A percentile compares a stretch with the other conserved stretches of the same genome.
These are phyloP conservation scores for Eolophus roseicapilla DNA, from an alignment of 2,113 vertebrate species.

Conservation along the genomic window DNA sequence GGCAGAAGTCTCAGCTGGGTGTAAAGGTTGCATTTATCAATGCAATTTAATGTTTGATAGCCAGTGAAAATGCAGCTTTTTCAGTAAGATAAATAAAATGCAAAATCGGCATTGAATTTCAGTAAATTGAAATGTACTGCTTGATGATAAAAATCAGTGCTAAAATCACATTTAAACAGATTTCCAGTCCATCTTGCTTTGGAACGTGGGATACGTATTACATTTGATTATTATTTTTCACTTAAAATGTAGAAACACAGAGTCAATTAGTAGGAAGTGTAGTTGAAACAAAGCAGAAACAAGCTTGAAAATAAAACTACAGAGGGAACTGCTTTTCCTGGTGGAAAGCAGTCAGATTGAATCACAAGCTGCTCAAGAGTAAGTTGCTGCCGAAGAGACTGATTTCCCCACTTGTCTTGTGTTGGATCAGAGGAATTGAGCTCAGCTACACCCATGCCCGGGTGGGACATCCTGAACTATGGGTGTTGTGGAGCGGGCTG, in stretches of 20 bases:
- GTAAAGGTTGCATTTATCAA: neutral
- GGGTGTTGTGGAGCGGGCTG: neutral
- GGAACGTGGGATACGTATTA: neutral
- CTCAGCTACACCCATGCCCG: rapidly evolving
- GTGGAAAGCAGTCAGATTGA: neutral
- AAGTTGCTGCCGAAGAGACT: neutral
- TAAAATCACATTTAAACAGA: neutral
- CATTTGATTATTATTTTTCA: neutral
- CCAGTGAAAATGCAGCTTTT: neutral
- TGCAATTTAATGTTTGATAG: neutral
- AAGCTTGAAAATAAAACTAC: neutral
- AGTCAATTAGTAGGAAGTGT: neutral
- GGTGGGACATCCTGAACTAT: neutral
- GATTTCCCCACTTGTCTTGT: rapidly evolving
- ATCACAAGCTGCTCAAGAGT: neutral
- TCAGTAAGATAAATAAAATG: neutral
- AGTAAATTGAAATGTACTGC: neutral
- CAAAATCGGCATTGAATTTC: neutral
- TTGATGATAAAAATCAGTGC: neutral
- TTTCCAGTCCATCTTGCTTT: neutral
- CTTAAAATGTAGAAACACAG: neutral
- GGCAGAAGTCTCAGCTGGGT: neutral
- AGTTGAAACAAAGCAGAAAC: neutral
- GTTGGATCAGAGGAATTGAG: rapidly evolving
- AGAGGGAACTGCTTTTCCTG: neutral